phyloP scores from a whole-genome alignment of 2,113 vertebrate genomes.

The Hippopotamus amphibius region DNA sequence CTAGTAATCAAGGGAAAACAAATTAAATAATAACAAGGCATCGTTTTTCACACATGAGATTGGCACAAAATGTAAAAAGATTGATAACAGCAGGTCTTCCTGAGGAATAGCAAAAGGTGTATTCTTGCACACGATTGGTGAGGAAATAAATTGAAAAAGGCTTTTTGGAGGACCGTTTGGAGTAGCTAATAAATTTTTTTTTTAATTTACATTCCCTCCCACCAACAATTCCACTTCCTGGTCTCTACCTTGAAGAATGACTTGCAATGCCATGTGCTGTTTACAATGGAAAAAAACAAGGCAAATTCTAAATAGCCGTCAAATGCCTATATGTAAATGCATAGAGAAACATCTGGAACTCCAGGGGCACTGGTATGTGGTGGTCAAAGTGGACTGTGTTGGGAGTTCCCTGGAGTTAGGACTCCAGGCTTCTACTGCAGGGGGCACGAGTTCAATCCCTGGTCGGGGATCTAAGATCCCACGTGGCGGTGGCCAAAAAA shows the following conservation, averaged over 20 bases:
- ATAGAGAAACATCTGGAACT: neutral
- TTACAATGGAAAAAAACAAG: neutral
- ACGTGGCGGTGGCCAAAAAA: neutral
- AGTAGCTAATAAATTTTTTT: slow-evolving; percentile 1
- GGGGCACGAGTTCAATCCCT: neutral
- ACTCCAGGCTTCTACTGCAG: neutral
- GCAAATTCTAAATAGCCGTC: neutral
- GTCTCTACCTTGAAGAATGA: neutral
- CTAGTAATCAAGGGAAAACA: neutral
- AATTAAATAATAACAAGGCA: slow-evolving; percentile 47
- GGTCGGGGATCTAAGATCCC: neutral
- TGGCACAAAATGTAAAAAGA: slow-evolving; percentile 59
- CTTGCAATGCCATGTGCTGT: neutral
- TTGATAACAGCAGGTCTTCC: slow-evolving; percentile 38
- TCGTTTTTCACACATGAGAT: slow-evolving; percentile 64
- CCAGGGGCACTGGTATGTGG: neutral
- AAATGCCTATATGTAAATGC: neutral
- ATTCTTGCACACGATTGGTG: neutral
- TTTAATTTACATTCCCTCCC: neutral
- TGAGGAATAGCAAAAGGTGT: neutral
- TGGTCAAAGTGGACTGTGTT: neutral
- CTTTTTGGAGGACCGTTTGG: neutral
- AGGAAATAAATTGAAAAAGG: slow-evolving; percentile 22
- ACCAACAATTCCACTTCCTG: neutral
- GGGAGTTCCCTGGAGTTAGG: neutral